phyloP scores from a whole-genome alignment of 2,888 invertebrate genomes.

The Pterobdella sp. region DNA sequence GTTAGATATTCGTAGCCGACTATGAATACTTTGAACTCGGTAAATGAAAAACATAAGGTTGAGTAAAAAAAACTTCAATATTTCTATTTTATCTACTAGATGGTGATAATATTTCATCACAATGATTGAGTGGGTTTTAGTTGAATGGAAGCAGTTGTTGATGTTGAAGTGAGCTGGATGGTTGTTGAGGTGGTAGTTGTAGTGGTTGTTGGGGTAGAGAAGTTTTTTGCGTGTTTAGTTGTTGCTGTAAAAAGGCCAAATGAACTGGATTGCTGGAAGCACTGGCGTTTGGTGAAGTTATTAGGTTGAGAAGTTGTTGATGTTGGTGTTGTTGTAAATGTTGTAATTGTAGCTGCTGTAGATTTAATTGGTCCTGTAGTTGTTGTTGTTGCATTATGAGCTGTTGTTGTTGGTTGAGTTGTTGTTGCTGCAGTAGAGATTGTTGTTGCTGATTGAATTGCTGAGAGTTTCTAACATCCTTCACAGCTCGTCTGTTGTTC shows the following conservation, averaged over 20 bases:
- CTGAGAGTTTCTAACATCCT: not conserved
- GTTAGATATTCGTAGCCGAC: no score
- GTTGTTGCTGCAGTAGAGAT: conserved; percentile 15
- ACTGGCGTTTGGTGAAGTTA: not conserved
- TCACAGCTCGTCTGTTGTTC: conserved; percentile 4
- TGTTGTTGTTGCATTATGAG: conserved; percentile 15
- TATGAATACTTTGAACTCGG: no score
- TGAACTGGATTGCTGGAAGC: not conserved
- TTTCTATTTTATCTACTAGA: no score
- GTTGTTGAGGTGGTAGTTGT: conserved; percentile 15
- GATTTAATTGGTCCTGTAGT: conserved; percentile 17
- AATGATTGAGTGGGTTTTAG: conserved; percentile 10
- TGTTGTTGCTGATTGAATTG: conserved; percentile 10
- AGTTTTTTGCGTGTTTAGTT: not conserved
- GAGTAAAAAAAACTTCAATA: no score
- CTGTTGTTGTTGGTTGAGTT: conserved; percentile 17
- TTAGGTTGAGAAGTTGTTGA: conserved; percentile 2
- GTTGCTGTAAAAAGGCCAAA: not conserved
- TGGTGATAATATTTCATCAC: no score
- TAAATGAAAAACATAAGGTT: no score
- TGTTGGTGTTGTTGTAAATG: conserved; percentile 3
- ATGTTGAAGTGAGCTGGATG: not conserved
- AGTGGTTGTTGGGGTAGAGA: conserved; percentile 6
- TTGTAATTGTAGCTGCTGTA: conserved; percentile 13
- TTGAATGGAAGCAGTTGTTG: conserved; percentile 13